Evolutionary conservation across 2,888 invertebrate genomes (phyloP), one percentile per base, ranked within the genome.

Genomic region (Lissonota sp.): DNA sequence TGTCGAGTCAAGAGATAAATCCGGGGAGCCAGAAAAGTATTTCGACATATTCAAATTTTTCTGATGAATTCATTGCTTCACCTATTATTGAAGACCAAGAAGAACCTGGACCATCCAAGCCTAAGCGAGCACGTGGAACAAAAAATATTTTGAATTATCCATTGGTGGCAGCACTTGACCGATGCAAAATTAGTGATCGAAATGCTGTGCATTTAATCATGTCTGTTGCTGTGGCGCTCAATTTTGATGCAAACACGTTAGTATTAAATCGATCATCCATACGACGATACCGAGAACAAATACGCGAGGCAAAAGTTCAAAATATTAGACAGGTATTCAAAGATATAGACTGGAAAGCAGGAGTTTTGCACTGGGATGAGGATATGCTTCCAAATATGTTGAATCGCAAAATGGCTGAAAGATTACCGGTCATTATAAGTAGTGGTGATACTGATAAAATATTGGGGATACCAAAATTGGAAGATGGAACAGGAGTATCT

Each of bases 241-340:
- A 71, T 42, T 66, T 66, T n/a, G 51, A 78, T 26, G 58, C 40
- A 1, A 46, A 58, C 49, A 44, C 78, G 51, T 64, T 71, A 5
- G 66, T 78, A 26, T 42, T 78, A n/a, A 72, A 78, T 72, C 64
- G 66, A 72, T 71, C 71, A 57, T 78, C 66, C 6, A 78, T 78
- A 49, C 64, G 16, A 0, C 64, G 58, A n/a, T 40, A 51, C 51
- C 39, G 66, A 70, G 60, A 72, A 39, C 49, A 71, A 16, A 72
- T 71, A 57, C 79, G 71, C 6, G 64, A 63, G 46, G 16, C 26
- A 53, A 69, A 63, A 64, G 12, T 37, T 6, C 55, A 64, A 44
- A 44, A 78, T 57, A 62, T 72, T 40, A 79, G 66, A 67, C 37
- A 60, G 67, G n/a, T n/a, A n/a, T n/a, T n/a, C n/a, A n/a, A n/a